Evolutionary conservation across 2,797 vertebrate genomes (phyloP), one percentile per base, ranked within the genome.

Genomic region (Chaunax sp.): DNA sequence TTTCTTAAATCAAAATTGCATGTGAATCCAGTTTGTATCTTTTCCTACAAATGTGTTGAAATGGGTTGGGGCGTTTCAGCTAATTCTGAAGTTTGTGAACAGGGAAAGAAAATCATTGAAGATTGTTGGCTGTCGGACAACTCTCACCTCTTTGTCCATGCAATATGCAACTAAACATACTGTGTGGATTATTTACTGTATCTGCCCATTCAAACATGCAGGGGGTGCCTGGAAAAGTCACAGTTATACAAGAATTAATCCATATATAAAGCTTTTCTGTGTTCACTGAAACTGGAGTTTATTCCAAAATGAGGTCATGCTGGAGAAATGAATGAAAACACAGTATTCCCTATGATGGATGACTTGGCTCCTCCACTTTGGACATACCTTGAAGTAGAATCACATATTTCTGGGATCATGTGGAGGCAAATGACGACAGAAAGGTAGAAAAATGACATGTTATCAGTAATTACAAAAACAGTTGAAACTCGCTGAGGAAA

Each of bases 321-420:
- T 64, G 75, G 70, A 69, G 33, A 72, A 80, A 81, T 61, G 64
- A 85, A 81, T 28, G 23, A 77, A 75, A 70, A 75, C 8, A 74
- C 30, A 61, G 44, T 46, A 44, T 64, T 69, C 3, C 37, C 33
- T 49, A 62, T 62, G 58, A 81, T 46, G 56, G 44, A 77, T 80
- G 53, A 61, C 50, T 64, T 51, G 26, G 3, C 30, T 51, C 13
- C 43, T 51, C 9, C n/a, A 25, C 16, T 69, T 69, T 8, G 69
- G 28, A 67, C n/a, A 60, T 41, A 56, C 3, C 38, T 37, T 20
- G 40, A 65, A 25, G 40, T 26, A 44, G 30, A 55, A 23, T 19
- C 52, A 40, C 30, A 56, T 14, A 44, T 58, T 41, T 71, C n/a
- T 35, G 26, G 16, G 52, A n/a, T 12, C 0, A 20, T 5, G 25